These are phyloP conservation scores for Garrulus glandarius DNA, from an alignment of 2,797 vertebrate species.

Conservation along the genomic window DNA sequence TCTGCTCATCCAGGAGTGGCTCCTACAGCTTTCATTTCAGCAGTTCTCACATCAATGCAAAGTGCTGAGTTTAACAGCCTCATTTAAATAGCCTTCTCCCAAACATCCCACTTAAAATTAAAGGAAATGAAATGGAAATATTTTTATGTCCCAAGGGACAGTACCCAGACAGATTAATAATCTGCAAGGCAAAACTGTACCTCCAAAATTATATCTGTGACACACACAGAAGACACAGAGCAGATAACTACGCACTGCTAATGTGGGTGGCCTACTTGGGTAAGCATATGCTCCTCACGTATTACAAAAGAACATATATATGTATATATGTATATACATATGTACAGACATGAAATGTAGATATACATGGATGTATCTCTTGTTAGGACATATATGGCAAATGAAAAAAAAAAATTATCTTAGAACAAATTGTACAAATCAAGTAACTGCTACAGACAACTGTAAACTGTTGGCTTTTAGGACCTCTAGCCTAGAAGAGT, in stretches of 20 bases:
- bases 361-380: background rate
- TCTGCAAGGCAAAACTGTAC: slow-evolving; percentile 51
- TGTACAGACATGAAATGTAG: background rate
- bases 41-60: background rate
- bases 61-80: background rate
- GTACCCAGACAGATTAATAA: slow-evolving; percentile 6
- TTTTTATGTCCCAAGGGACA: background rate
- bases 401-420: background rate
- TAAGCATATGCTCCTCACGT: background rate
- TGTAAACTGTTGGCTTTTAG: background rate
- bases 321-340: background rate
- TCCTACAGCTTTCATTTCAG: background rate
- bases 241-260: background rate
- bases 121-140: slow-evolving; percentile 50
- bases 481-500: background rate
- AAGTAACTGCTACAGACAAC: background rate
- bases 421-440: background rate
- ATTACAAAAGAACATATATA: background rate
- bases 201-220: background rate
- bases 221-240: background rate
- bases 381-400: background rate
- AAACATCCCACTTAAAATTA: background rate
- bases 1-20: fast-evolving
- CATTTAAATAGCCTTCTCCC: background rate
- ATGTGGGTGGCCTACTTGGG: background rate